Base-by-base conservation (phyloP, 2,113 vertebrate species). In the Elanoides forficatus region DNA sequence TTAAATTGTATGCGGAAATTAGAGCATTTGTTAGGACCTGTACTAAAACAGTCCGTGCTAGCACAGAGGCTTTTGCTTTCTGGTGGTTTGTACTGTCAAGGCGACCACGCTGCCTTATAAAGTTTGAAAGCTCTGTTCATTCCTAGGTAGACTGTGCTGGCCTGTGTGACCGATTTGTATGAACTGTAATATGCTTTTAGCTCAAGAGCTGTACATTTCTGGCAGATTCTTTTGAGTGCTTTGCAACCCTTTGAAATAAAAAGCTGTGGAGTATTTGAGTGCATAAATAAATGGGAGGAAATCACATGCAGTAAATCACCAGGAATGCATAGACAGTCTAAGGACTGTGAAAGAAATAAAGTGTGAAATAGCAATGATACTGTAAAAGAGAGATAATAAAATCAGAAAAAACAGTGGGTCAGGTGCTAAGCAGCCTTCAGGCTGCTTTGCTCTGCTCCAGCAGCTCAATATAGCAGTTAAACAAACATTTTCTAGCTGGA, bases 331-430 rank as follows among this genome's bases (percentile, higher is more conserved):
- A 95, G 95, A 92, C 68, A 95, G 91, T 82, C 88, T 95, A 91
- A 93, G 96, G 92, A 92, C 63, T 96, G 92, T 95, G 92, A 93
- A 97, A 95, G 93, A 97, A 97, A 97, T 96, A 94, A 97, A 98
- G 95, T 97, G 97, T 97, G 98, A 98, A 98, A 97, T 97, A 97
- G 93, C 94, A 97, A 67, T 91, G 92, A 97, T 95, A 89, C 95
- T 96, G 92, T 97, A 91, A 97, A 96, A 97, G 86, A 95, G 90
- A 95, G 93, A 75, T 18, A 88, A 93, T 70, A 91, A 91, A 95
- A 89, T 48, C 38, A 81, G 92, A 59, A 74, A 88, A 94, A 83
- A 4, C 38, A 74, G 82, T 9, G 10, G 11, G n/a, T 93, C 88
- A 92, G 76, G 66, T 92, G 70, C 83, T 95, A 81, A 79, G 83